Evolutionary conservation across 2,797 vertebrate genomes (phyloP).

Genomic region (Limnodromus scolopaceus): DNA sequence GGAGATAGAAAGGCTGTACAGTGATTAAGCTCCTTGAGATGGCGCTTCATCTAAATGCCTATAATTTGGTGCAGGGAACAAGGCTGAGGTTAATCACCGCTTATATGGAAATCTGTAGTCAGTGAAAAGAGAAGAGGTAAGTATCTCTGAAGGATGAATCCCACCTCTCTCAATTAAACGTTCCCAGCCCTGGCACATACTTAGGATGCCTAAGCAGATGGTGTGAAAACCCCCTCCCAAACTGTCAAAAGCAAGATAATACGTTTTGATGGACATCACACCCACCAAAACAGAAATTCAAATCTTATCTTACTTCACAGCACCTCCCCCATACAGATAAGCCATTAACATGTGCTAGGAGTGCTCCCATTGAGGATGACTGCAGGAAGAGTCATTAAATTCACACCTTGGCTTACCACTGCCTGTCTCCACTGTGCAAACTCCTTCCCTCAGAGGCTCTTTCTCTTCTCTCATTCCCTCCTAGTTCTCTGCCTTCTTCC

Average conservation of each 20-base stretch:
- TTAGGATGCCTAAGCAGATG: constrained; percentile 7
- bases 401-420: neutral
- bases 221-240: constrained; percentile 34
- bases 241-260: constrained; percentile 22
- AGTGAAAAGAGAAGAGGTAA: neutral
- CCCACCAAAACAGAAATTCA: neutral
- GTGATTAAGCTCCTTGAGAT: neutral
- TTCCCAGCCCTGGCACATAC: neutral
- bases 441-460: neutral
- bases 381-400: neutral
- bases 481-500: neutral
- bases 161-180: neutral
- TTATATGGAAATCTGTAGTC: neutral
- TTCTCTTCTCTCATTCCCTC: neutral
- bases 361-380: neutral
- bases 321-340: neutral
- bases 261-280: constrained; percentile 34
- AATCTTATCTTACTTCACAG: constrained; percentile 15
- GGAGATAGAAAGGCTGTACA: neutral
- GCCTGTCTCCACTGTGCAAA: neutral
- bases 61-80: neutral
- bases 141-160: neutral
- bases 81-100: neutral
- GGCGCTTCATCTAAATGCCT: neutral
- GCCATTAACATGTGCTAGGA: neutral